These are phyloP conservation scores for Cheumatopsyche charites DNA, from an alignment of 1,140 invertebrate genomes.

Conservation along the genomic window DNA sequence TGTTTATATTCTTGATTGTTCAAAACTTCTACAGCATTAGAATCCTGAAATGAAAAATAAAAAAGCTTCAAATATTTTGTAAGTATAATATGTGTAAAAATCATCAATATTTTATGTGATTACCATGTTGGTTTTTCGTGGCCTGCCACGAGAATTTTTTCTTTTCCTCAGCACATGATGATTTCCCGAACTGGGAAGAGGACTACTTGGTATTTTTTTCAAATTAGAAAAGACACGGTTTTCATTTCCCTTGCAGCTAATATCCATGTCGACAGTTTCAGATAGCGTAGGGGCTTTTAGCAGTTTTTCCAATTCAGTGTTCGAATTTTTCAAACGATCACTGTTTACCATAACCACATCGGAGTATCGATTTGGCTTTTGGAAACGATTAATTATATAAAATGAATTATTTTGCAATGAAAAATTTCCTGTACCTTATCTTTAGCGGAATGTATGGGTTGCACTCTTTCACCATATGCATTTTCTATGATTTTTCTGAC, in stretches of 20 bases:
- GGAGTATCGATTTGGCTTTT: neutral
- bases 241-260: neutral
- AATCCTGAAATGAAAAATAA: neutral
- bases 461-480: slow-evolving; percentile 15
- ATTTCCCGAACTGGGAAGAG: neutral
- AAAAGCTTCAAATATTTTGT: neutral
- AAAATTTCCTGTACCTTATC: neutral
- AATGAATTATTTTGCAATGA: neutral
- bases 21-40: neutral
- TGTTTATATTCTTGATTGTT: neutral
- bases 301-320: slow-evolving; percentile 29
- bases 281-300: slow-evolving; percentile 16
- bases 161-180: neutral
- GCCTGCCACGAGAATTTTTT: slow-evolving; percentile 18
- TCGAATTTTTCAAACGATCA: neutral
- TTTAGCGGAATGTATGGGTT: neutral
- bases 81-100: no score
- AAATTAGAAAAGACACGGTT: neutral
- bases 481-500: slow-evolving; percentile 26
- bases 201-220: slow-evolving; percentile 3
- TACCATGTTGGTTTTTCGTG: neutral
- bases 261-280: neutral
- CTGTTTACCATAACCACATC: neutral
- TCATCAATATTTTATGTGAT: neutral
- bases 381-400: neutral